A percentile compares a stretch with the other conserved stretches of the same genome.
phyloP scores from a whole-genome alignment of 2,888 invertebrate species.

The Alentia gelatinosa region DNA sequence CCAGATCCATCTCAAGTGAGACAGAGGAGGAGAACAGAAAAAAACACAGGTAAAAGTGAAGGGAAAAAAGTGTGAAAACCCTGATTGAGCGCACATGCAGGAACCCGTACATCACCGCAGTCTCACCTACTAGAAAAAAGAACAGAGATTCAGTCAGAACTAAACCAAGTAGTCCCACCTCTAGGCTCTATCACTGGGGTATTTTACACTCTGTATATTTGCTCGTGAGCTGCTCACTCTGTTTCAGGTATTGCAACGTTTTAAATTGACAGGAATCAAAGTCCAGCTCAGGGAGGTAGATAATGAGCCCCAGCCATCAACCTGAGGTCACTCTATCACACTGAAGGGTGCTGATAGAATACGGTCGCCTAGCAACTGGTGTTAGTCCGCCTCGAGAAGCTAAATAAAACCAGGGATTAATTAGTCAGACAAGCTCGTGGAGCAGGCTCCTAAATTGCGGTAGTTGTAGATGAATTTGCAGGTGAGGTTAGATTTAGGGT shows the following conservation, averaged over 20 bases:
- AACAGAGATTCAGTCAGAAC: no score
- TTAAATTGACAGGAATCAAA: conserved; percentile 1
- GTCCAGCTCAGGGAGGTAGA: not conserved
- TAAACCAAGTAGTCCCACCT: no score
- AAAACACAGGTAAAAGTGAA: not conserved
- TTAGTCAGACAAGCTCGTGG: not conserved
- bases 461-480: not conserved
- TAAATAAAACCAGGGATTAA: not conserved
- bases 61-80: not conserved
- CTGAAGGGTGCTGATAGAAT: not conserved
- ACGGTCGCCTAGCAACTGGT: not conserved
- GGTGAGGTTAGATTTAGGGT: not conserved
- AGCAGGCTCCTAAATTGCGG: not conserved
- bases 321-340: not conserved
- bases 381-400: not conserved
- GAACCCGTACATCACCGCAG: not conserved
- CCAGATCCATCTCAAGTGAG: not conserved
- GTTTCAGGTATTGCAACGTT: no score
- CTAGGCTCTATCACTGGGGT: no score
- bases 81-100: not conserved
- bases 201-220: no score
- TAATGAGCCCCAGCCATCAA: not conserved
- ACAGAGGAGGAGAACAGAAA: not conserved
- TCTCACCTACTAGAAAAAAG: not conserved
- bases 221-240: no score